Conservation (phyloP, 1,140 invertebrate genomes). For the Trichogramma pretiosum region DNA sequence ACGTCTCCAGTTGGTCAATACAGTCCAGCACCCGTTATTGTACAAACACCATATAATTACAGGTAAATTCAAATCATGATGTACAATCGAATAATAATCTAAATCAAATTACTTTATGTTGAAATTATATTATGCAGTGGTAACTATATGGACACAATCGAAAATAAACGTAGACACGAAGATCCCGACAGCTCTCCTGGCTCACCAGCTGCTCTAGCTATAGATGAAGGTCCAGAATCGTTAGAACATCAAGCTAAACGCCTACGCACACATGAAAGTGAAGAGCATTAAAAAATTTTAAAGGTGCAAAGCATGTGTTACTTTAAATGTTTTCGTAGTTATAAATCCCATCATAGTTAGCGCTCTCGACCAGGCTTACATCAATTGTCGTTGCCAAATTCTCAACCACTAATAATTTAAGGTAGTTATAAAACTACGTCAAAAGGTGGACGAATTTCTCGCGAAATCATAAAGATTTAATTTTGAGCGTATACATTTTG, state of each 20-base stretch:
- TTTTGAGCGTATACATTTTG: too few relatives aligned
- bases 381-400: too few relatives aligned
- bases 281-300: conserved; percentile 42
- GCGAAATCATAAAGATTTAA: too few relatives aligned
- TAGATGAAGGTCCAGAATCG: conserved; percentile 43
- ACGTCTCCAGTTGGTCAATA: conserved; percentile 45
- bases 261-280: conserved; percentile 39
- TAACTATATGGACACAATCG: conserved; percentile 41
- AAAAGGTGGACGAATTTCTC: too few relatives aligned
- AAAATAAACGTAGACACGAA: conserved; percentile 36
- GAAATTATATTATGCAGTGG: conserved; percentile 27
- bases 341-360: too few relatives aligned
- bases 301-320: too few relatives aligned
- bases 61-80: conserved; percentile 29
- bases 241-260: conserved; percentile 38
- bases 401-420: too few relatives aligned
- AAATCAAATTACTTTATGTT: neutral
- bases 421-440: too few relatives aligned
- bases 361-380: too few relatives aligned
- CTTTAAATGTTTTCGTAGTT: too few relatives aligned
- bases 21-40: conserved; percentile 47
- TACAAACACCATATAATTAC: conserved; percentile 48
- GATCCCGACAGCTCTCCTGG: conserved; percentile 42
- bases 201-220: conserved; percentile 40
- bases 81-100: neutral